phyloP scores from a whole-genome alignment of 2,113 vertebrate species.

The Zosterops hypoxanthus region DNA sequence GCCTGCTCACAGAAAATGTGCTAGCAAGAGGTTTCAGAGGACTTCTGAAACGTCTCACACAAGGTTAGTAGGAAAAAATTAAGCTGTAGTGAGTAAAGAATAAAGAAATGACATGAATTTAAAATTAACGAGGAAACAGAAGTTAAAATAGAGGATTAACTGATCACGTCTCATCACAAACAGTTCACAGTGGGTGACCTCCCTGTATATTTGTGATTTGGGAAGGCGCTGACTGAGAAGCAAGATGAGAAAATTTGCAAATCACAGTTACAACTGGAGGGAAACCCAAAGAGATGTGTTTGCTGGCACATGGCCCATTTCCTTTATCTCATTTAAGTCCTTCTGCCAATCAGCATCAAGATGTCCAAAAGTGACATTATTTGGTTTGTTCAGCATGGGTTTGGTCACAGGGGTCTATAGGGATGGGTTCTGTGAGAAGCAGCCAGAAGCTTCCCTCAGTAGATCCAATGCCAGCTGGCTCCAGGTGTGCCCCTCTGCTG shows the following conservation, averaged over 20 bases:
- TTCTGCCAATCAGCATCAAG: not conserved
- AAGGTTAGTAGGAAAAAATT: not conserved
- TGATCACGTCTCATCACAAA: not conserved
- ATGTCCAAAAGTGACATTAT: not conserved
- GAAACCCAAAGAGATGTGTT: not conserved
- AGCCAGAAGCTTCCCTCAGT: not conserved
- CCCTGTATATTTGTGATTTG: not conserved
- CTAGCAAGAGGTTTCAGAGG: not conserved
- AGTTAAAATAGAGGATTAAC: not conserved
- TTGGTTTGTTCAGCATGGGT: not conserved
- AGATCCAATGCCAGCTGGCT: accelerated
- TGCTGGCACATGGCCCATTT: not conserved
- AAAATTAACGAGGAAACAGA: not conserved
- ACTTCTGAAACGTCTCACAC: not conserved
- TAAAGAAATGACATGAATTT: not conserved
- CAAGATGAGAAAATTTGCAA: not conserved
- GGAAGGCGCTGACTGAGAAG: not conserved
- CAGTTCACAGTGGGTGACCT: not conserved
- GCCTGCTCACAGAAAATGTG: not conserved
- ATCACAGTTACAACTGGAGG: not conserved
- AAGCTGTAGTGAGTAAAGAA: not conserved
- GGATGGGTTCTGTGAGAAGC: not conserved
- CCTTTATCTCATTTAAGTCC: not conserved
- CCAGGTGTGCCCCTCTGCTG: accelerated
- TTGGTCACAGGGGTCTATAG: not conserved